A percentile compares a stretch with the other conserved stretches of the same genome.
Evolutionary conservation across 2,113 vertebrate species (phyloP).

Genomic region (Sphyrna mokarran): DNA sequence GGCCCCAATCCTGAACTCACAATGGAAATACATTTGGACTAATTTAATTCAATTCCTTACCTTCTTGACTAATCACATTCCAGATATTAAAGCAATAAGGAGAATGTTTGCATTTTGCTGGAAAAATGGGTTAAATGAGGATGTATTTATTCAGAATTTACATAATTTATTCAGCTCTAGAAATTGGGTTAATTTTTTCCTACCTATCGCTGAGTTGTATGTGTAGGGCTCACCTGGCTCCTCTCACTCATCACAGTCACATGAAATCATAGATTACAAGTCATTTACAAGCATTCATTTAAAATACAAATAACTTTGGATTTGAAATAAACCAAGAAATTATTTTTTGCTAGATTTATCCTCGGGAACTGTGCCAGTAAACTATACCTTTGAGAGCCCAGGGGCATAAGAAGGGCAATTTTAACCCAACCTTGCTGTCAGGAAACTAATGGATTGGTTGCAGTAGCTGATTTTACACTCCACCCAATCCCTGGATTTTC

Average conservation of each 20-base stretch:
- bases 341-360: not conserved
- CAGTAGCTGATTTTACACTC: not conserved
- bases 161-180: slow-evolving; percentile 5
- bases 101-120: not conserved
- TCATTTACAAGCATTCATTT: not conserved
- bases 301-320: not conserved
- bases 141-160: not conserved
- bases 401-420: not conserved
- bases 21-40: not conserved
- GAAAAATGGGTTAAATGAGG: not conserved
- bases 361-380: not conserved
- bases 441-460: not conserved
- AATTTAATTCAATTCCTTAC: not conserved
- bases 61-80: not conserved
- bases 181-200: not conserved
- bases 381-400: not conserved
- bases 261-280: not conserved
- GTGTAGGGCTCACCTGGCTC: not conserved
- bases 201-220: not conserved
- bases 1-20: not conserved
- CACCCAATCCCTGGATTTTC: not conserved
- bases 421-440: not conserved
- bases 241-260: slow-evolving; percentile 5
- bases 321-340: slow-evolving; percentile 9
- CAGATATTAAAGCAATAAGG: not conserved